Conservation (phyloP, 2,888 invertebrate species). For the Operophtera brumata region DNA sequence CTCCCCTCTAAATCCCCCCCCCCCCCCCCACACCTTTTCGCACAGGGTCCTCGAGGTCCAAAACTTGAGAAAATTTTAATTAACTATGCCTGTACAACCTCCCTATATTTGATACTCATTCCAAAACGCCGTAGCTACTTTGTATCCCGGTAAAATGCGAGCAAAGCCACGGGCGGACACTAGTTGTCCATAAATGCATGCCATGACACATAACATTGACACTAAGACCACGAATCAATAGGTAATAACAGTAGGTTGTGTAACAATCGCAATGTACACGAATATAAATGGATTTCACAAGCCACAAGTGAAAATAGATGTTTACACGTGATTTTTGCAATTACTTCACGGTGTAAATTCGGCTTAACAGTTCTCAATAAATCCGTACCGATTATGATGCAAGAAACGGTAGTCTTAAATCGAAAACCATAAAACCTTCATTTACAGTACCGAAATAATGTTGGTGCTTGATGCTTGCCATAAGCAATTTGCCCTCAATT, state of each 20-base stretch:
- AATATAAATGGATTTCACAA: background rate
- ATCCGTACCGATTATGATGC: background rate
- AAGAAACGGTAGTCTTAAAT: slow-evolving; percentile 14
- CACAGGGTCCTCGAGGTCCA: too few relatives aligned
- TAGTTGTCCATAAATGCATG: too few relatives aligned
- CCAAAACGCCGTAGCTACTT: too few relatives aligned
- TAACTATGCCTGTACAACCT: too few relatives aligned
- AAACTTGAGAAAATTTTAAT: too few relatives aligned
- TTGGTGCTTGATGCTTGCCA: slow-evolving; percentile 12
- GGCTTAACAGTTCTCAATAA: slow-evolving; percentile 2
- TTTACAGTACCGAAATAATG: slow-evolving; percentile 11
- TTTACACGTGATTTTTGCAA: background rate
- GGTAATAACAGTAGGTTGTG: background rate
- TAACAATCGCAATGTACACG: background rate
- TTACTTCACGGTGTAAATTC: background rate
- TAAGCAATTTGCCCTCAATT: slow-evolving; percentile 31
- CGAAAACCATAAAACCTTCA: slow-evolving; percentile 19
- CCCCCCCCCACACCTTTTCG: too few relatives aligned
- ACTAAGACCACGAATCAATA: too few relatives aligned
- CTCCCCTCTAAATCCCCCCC: too few relatives aligned
- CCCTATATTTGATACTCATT: too few relatives aligned
- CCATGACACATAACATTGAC: background rate
- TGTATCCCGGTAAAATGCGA: too few relatives aligned
- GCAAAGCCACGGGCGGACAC: too few relatives aligned
- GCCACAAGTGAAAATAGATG: background rate